phyloP scores from a whole-genome alignment of 2,113 vertebrate genomes.

The Cebus imitator region DNA sequence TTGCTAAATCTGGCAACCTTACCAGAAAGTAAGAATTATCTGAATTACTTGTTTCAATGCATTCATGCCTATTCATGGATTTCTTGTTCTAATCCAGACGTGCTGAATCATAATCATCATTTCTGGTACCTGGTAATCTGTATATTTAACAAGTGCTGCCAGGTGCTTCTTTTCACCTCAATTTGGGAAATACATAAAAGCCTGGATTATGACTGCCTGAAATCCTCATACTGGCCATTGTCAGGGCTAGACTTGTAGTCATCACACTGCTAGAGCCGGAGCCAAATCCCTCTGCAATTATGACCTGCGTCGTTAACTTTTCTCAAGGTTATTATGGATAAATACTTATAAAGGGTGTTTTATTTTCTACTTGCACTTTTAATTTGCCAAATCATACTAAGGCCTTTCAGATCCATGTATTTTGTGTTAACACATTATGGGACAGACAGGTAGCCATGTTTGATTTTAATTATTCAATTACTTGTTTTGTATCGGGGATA shows the following conservation, averaged over 20 bases:
- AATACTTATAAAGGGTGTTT: not conserved
- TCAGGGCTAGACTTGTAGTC: not conserved
- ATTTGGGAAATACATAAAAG: not conserved
- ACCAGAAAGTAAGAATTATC: not conserved
- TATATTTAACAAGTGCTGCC: not conserved
- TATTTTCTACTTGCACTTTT: not conserved
- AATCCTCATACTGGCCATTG: not conserved
- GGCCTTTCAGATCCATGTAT: not conserved
- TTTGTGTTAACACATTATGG: not conserved
- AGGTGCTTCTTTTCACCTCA: not conserved
- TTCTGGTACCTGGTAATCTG: not conserved
- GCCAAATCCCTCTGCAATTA: not conserved
- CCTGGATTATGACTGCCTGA: not conserved
- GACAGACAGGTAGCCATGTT: not conserved
- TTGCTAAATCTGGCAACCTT: not conserved
- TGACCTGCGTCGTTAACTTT: not conserved
- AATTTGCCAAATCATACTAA: not conserved
- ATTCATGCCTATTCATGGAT: not conserved
- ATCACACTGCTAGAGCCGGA: fast-evolving
- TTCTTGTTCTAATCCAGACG: not conserved
- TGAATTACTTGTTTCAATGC: not conserved
- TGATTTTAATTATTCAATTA: slow-evolving; percentile 30
- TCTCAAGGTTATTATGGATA: not conserved
- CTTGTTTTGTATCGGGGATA: slow-evolving; percentile 22
- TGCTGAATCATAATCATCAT: not conserved